Evolutionary conservation across 2,797 vertebrate species (phyloP), one percentile per base, ranked within the genome.

Genomic region (Scarus forsteni): DNA sequence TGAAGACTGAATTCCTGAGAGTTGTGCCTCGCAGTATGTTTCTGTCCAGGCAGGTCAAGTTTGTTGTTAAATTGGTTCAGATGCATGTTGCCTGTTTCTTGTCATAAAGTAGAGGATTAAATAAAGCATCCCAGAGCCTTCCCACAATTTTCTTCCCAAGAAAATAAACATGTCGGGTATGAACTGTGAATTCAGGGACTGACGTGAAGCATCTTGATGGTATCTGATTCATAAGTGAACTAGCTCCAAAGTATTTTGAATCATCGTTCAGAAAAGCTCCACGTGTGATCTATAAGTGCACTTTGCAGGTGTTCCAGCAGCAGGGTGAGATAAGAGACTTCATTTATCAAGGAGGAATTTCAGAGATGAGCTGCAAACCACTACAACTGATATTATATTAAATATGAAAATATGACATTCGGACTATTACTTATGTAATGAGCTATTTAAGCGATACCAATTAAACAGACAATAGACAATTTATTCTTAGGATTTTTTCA

Each of bases 61-160:
- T 19, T 36, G 49, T 19, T 54, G 27, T 35, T 27, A 1, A 12
- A 18, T 35, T 4, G 7, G 9, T 35, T 0, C 12, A 71, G 46
- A 68, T 1, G 7, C 66, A 42, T 56, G 18, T 35, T 3, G 19
- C 8, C 51, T 6, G 35, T 19, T 77, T 57, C 52, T 56, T 45
- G 9, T 66, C 42, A 60, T 12, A 55, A 18, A 7, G 3, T 19
- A 9, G 12, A 50, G 13, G 54, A 62, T 43, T 40, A 34, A 70
- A 10, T 2, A 27, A 27, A 27, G 27, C 27, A 27, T 4, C 27
- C 27, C 2, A 14, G 7, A 48, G 50, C 19, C 0, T 35, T 44
- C 15, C 39, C 36, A 5, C 10, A 66, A 27, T 27, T 27, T 27
- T 27, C 27, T 27, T 27, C 27, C 27, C 27, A 27, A 27, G 27